phyloP scores from a whole-genome alignment of 2,888 invertebrate genomes.

The Diabrotica balteata region DNA sequence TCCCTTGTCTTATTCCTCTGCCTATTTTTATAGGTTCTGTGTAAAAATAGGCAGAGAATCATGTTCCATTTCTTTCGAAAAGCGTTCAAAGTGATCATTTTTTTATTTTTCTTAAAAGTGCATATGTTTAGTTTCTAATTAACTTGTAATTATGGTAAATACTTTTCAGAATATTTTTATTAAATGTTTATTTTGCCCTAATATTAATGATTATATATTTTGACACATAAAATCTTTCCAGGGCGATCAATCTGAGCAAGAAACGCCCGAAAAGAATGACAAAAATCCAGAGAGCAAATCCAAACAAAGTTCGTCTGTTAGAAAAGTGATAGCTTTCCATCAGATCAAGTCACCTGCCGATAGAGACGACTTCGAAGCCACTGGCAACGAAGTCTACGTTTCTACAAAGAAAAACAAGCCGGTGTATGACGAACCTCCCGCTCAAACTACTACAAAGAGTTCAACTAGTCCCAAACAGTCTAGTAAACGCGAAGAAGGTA shows the following conservation, averaged over 20 bases:
- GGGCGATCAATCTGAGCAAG: conserved; percentile 24
- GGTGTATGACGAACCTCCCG: conserved; percentile 39
- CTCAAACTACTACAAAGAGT: conserved; percentile 36
- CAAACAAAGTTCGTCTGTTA: conserved; percentile 29
- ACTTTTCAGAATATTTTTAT: not conserved
- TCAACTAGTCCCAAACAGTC: conserved; percentile 74
- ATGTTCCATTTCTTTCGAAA: no score
- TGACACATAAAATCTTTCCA: not conserved
- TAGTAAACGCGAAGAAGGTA: conserved; percentile 78
- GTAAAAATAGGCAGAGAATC: no score
- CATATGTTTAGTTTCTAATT: no score
- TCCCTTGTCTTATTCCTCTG: no score
- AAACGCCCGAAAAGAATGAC: conserved; percentile 35
- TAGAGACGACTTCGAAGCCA: conserved; percentile 76
- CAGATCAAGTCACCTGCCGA: conserved; percentile 74
- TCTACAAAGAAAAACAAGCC: conserved; percentile 59
- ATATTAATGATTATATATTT: no score
- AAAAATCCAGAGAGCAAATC: conserved; percentile 38
- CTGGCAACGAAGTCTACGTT: conserved; percentile 69
- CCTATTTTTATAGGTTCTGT: no score
- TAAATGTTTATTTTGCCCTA: not conserved
- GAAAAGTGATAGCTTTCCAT: conserved; percentile 73
- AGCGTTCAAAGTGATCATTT: no score
- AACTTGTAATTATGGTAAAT: not conserved
- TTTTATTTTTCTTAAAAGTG: no score